Evolutionary conservation across 2,113 vertebrate species (phyloP), one percentile per base, ranked within the genome.

Genomic region (Anhinga anhinga): DNA sequence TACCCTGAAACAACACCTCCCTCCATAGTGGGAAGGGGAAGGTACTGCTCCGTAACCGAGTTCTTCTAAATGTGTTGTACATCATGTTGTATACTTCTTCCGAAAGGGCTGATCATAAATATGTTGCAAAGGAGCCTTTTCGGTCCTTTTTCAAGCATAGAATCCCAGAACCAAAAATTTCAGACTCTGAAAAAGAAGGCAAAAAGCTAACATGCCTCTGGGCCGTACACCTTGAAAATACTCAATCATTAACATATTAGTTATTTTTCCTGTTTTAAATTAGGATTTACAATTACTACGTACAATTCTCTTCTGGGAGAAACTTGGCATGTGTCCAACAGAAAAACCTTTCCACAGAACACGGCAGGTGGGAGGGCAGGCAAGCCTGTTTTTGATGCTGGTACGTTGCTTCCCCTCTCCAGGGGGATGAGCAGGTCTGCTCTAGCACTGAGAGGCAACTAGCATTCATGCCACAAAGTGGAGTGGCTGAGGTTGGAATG

Each of bases 261-360:
- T 26, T 73, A 12, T 47, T 40, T 52, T 52, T 42, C 36, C 42
- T 38, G 12, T 14, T 63, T 95, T 52, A 30, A 73, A 52, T 47
- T 27, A 22, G 42, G n/a, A 61, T 71, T 44, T 85, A 65, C 21
- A 62, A 50, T 49, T 55, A 66, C 15, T 23, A 25, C 3, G 5
- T 40, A 38, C n/a, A n/a, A 45, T 49, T 71, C 21, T 17, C 56
- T 42, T 71, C 36, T 17, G 29, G 44, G 29, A 65, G 21, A 70
- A 86, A 76, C 34, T n/a, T 3, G 0, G 32, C 47, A 56, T 2
- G 5, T 11, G 5, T 17, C 23, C 7, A 2, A 26, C 19, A 23
- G 42, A 15, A 63, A 80, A 82, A 53, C 9, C 44, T 21, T 52
- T 53, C 44, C 32, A n/a, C 9, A 65, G 50, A 70, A 25, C 15